Percentiles rank a stretch among this genome's conserved stretches.
These are phyloP conservation scores for Genyomyrus donnyi DNA, from an alignment of 2,113 vertebrate species.

Conservation along the genomic window DNA sequence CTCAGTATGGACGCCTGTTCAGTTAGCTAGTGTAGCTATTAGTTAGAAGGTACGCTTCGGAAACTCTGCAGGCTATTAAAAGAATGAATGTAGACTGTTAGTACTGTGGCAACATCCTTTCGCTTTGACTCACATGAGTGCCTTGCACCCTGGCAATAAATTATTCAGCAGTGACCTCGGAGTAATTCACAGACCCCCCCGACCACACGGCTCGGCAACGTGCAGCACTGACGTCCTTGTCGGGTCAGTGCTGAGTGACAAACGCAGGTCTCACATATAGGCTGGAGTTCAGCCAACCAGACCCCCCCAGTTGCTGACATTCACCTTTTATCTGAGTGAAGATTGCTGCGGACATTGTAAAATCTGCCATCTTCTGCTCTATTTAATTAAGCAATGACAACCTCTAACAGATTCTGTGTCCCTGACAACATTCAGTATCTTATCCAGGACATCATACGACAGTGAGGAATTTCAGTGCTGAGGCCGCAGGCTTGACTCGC, in stretches of 20 bases:
- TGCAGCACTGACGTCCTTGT: constrained; percentile 42
- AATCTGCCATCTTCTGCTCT: not conserved
- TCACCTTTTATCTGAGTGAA: not conserved
- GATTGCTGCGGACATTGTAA: not conserved
- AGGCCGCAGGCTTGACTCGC: not conserved
- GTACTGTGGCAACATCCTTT: constrained; percentile 37
- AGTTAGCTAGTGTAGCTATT: constrained; percentile 8
- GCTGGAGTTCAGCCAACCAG: not conserved
- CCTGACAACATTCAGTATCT: not conserved
- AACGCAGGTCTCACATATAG: constrained; percentile 21
- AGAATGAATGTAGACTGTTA: constrained; percentile 36
- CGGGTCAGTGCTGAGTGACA: constrained; percentile 40
- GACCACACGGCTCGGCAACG: constrained; percentile 32
- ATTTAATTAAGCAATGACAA: not conserved
- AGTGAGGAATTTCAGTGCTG: not conserved
- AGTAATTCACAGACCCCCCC: constrained; percentile 43
- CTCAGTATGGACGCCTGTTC: not conserved
- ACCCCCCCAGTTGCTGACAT: not conserved
- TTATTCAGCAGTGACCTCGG: constrained; percentile 45
- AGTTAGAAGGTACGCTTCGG: constrained; percentile 37
- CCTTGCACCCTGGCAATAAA: constrained; percentile 41
- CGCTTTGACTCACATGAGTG: constrained; percentile 30
- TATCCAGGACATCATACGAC: not conserved
- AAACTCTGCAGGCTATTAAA: constrained; percentile 45
- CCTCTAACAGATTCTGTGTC: not conserved